phyloP scores from a whole-genome alignment of 2,888 invertebrate species.

The Drosophila suboccidentalis region DNA sequence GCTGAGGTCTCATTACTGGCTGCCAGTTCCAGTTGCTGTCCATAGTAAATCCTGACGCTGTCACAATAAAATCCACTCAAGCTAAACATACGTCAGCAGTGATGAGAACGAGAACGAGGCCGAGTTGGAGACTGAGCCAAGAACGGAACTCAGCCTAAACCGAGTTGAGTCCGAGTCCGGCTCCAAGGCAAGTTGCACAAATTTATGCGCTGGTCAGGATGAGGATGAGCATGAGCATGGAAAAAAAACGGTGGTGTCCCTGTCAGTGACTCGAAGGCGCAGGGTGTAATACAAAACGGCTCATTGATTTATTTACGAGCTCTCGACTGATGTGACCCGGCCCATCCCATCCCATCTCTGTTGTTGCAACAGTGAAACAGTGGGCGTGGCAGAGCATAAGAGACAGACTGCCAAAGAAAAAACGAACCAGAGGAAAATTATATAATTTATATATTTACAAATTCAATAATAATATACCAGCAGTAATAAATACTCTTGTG shows the following conservation, averaged over 20 bases:
- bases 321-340: constrained; percentile 55
- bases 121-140: constrained; percentile 29
- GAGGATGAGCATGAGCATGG: constrained; percentile 3
- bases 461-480: not conserved
- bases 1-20: constrained; percentile 68
- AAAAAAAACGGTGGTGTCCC: constrained; percentile 28
- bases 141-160: constrained; percentile 17
- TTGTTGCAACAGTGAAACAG: constrained; percentile 11
- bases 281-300: constrained; percentile 74
- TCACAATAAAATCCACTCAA: constrained; percentile 82
- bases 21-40: constrained; percentile 75
- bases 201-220: constrained; percentile 68
- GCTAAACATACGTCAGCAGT: constrained; percentile 79
- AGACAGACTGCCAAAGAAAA: not conserved
- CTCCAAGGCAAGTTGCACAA: constrained; percentile 63
- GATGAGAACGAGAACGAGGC: constrained; percentile 59
- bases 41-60: constrained; percentile 75
- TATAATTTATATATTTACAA: not conserved
- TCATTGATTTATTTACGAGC: constrained; percentile 84
- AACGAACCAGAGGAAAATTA: not conserved
- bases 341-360: constrained; percentile 8
- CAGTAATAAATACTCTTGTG: too few species aligned
- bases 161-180: constrained; percentile 9
- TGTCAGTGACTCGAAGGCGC: constrained; percentile 35
- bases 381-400: constrained; percentile 40